phyloP scores from a whole-genome alignment of 2,113 vertebrate genomes.

The Thalassoma bifasciatum region DNA sequence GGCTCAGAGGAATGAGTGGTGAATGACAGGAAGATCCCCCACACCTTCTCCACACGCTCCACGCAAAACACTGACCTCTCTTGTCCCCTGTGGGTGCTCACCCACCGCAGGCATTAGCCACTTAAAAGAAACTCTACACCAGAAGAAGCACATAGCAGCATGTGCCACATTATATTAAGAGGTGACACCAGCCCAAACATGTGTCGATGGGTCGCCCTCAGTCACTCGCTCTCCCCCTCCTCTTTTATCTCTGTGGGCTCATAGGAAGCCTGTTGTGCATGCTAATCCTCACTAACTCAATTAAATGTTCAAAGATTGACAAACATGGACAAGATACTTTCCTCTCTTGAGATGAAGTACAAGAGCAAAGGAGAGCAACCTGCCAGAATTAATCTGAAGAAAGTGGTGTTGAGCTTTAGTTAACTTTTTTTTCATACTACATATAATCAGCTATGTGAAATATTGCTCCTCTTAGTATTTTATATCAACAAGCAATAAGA shows the following conservation, averaged over 20 bases:
- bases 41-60: slow-evolving; percentile 76
- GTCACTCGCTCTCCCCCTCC: slow-evolving; percentile 22
- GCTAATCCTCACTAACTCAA: slow-evolving; percentile 70
- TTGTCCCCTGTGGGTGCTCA: slow-evolving; percentile 74
- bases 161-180: slow-evolving; percentile 79
- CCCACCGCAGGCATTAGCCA: slow-evolving; percentile 84
- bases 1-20: slow-evolving; percentile 70
- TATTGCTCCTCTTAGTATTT: too few relatives aligned
- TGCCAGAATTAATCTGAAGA: background rate
- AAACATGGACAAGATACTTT: slow-evolving; percentile 62
- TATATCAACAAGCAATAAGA: too few relatives aligned
- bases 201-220: slow-evolving; percentile 49
- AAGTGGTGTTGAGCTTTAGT: too few relatives aligned
- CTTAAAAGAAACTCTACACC: slow-evolving; percentile 84
- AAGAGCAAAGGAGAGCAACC: slow-evolving; percentile 41
- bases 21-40: slow-evolving; percentile 83
- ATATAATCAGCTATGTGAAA: too few relatives aligned
- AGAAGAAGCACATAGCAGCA: slow-evolving; percentile 74
- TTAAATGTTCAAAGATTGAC: slow-evolving; percentile 73
- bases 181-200: slow-evolving; percentile 72
- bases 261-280: slow-evolving; percentile 42
- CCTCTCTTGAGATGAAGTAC: slow-evolving; percentile 1
- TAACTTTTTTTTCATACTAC: too few relatives aligned
- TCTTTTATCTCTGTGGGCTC: slow-evolving; percentile 65
- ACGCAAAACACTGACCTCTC: slow-evolving; percentile 82